Conservation (phyloP, 2,888 invertebrate species). For the Limnephilus auricula region DNA sequence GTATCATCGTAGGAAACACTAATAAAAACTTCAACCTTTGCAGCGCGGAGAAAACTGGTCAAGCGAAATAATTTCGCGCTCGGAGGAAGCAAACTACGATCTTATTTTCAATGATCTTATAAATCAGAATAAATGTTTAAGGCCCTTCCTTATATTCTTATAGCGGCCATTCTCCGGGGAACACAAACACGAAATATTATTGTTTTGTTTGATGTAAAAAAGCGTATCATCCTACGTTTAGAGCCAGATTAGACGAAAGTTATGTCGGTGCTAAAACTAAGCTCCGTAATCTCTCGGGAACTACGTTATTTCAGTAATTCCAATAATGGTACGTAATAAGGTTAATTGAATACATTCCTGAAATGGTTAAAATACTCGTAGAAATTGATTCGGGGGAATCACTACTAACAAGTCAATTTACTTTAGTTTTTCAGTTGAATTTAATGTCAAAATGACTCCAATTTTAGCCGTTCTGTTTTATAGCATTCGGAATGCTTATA, state of each 20-base stretch:
- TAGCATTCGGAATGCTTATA: too few relatives aligned
- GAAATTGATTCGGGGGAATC: too few relatives aligned
- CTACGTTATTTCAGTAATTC: slow-evolving; percentile 5
- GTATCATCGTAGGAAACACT: not conserved
- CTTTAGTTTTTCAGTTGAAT: too few relatives aligned
- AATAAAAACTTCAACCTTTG: slow-evolving; percentile 4
- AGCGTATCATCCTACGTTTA: slow-evolving; percentile 40
- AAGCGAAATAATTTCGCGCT: slow-evolving; percentile 46
- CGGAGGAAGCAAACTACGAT: slow-evolving; percentile 28
- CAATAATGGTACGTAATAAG: slow-evolving; percentile 16
- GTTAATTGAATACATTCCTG: not conserved
- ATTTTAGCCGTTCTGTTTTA: too few relatives aligned
- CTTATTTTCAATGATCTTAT: slow-evolving; percentile 37
- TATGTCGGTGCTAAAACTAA: slow-evolving; percentile 40
- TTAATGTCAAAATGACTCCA: too few relatives aligned
- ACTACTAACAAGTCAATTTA: too few relatives aligned
- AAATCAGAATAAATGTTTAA: slow-evolving; percentile 54
- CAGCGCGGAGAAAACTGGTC: slow-evolving; percentile 18
- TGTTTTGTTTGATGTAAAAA: slow-evolving; percentile 44
- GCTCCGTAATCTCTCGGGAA: slow-evolving; percentile 9
- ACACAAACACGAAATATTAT: slow-evolving; percentile 38
- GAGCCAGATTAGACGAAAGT: slow-evolving; percentile 18
- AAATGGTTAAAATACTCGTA: not conserved
- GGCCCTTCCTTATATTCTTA: slow-evolving; percentile 31
- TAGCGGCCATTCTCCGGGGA: slow-evolving; percentile 17